Evolutionary conservation across 2,888 invertebrate genomes (phyloP).

Genomic region (Sicus ferrugineus): DNA sequence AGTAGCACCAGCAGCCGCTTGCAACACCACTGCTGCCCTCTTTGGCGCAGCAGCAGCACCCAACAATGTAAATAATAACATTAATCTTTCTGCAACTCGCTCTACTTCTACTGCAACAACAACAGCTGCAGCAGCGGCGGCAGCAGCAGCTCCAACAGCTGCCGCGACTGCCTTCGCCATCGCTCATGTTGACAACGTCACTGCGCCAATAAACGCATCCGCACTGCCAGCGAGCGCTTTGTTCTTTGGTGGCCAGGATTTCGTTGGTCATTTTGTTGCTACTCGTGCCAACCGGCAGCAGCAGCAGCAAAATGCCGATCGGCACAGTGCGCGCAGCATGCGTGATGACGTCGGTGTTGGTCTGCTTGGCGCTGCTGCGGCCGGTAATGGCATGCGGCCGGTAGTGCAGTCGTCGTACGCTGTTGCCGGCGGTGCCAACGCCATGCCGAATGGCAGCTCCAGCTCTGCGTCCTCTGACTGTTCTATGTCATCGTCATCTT

Average conservation of each 20-base stretch:
- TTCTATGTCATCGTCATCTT: conserved; percentile 65
- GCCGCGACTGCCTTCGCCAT: conserved; percentile 25
- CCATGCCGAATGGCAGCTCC: conserved; percentile 59
- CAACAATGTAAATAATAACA: conserved; percentile 64
- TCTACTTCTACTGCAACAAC: conserved; percentile 54
- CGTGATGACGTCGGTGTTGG: conserved; percentile 36
- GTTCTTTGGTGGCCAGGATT: conserved; percentile 24
- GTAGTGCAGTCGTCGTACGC: conserved; percentile 42
- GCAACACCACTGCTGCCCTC: conserved; percentile 53
- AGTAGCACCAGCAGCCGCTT: conserved; percentile 38
- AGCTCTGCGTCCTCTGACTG: conserved; percentile 66
- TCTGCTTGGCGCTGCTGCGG: conserved; percentile 44
- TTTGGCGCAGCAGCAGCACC: conserved; percentile 53
- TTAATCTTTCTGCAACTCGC: conserved; percentile 64
- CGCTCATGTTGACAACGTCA: conserved; percentile 7
- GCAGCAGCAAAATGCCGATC: conserved; percentile 12
- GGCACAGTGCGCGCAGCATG: conserved; percentile 37
- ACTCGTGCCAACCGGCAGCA: conserved; percentile 3
- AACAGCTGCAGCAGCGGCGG: conserved; percentile 43
- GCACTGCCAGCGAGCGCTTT: conserved; percentile 11
- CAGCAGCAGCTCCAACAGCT: conserved; percentile 39
- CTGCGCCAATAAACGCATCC: neutral
- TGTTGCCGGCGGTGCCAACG: conserved; percentile 51
- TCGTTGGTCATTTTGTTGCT: conserved; percentile 23
- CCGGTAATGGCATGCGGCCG: conserved; percentile 43